A percentile compares a stretch with the other conserved stretches of the same genome.
phyloP scores from a whole-genome alignment of 2,113 vertebrate genomes.

The Centropus bengalensis region DNA sequence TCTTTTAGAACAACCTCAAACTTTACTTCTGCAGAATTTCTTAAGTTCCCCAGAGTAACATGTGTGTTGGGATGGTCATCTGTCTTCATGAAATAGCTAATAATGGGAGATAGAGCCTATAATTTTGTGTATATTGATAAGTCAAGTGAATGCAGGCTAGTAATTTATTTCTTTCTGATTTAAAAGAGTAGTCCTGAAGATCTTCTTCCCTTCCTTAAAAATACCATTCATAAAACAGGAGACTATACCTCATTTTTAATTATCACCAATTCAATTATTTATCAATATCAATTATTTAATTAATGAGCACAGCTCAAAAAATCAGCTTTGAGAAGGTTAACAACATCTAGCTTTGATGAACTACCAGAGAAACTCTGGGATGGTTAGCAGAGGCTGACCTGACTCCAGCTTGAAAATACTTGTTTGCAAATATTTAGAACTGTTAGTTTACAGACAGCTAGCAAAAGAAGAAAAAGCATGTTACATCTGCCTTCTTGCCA shows the following conservation, averaged over 20 bases:
- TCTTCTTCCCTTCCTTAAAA: neutral
- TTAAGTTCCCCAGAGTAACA: neutral
- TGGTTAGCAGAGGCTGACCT: neutral
- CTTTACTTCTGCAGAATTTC: neutral
- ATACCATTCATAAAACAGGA: neutral
- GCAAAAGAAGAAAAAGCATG: neutral
- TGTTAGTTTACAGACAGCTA: neutral
- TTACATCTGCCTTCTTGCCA: neutral
- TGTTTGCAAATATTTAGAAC: neutral
- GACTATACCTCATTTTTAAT: neutral
- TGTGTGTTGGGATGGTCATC: neutral
- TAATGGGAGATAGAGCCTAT: neutral
- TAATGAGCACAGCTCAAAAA: conserved; percentile 3
- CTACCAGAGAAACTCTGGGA: neutral
- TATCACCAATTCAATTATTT: too few relatives aligned
- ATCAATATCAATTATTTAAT: too few relatives aligned
- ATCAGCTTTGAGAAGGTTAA: neutral
- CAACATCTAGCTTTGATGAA: conserved; percentile 6
- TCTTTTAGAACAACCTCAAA: neutral
- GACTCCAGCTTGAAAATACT: neutral
- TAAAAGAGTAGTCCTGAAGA: neutral
- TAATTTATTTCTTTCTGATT: neutral
- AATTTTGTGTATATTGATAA: neutral
- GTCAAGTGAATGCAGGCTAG: neutral
- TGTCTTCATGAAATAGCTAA: neutral